phyloP scores from a whole-genome alignment of 2,797 vertebrate species.

The Florisuga fusca region DNA sequence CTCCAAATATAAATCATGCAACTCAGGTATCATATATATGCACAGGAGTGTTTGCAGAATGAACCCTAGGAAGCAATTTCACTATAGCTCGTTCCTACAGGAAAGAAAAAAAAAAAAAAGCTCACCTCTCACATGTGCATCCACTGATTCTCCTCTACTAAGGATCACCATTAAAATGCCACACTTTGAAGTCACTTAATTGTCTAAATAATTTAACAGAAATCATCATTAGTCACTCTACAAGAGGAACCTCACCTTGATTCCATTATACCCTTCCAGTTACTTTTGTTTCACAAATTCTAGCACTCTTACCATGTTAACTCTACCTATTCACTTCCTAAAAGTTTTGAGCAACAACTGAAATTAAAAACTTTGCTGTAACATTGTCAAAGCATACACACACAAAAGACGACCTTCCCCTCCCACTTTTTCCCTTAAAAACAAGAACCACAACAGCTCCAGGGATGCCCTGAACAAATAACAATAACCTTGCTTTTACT shows the following conservation, averaged over 20 bases:
- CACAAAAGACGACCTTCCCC: too few relatives aligned
- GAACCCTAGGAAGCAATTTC: background rate
- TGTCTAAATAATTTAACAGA: too few relatives aligned
- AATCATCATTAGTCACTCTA: too few relatives aligned
- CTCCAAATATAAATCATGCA: background rate
- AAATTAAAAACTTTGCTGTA: rapidly evolving
- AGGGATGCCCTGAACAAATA: rapidly evolving
- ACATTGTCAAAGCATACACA: too few relatives aligned
- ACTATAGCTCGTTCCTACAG: rapidly evolving
- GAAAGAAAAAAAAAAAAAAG: too few relatives aligned
- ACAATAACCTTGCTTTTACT: too few relatives aligned
- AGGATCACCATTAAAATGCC: background rate
- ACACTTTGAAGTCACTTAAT: background rate
- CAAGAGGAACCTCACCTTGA: rapidly evolving
- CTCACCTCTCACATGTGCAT: background rate
- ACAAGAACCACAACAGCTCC: too few relatives aligned
- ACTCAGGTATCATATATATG: background rate
- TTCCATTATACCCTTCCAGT: background rate
- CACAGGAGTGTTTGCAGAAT: background rate
- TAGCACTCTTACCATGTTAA: background rate
- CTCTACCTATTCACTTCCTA: background rate
- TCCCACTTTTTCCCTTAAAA: background rate
- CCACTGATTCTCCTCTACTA: background rate
- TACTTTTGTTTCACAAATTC: rapidly evolving
- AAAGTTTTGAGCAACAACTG: background rate